Conservation (phyloP, 2,113 vertebrate genomes). For the Silurus asotus region DNA sequence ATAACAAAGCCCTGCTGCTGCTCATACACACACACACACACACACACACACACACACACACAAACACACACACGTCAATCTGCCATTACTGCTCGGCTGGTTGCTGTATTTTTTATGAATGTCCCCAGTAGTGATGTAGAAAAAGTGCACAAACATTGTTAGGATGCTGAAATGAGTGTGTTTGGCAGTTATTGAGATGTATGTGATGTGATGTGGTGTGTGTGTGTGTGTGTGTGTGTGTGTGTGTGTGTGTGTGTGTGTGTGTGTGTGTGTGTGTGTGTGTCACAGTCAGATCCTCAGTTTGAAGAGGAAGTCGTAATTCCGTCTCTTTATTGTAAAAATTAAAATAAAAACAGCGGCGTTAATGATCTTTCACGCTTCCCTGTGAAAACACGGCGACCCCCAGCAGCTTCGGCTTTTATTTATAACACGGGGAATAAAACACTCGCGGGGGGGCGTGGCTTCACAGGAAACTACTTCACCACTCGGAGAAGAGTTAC, state of each 20-base stretch:
- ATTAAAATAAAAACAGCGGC: background rate
- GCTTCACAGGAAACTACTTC: too few species aligned
- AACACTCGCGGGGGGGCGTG: background rate
- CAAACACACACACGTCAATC: slow-evolving; percentile 18
- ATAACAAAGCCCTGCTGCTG: slow-evolving; percentile 57
- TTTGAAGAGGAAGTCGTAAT: slow-evolving; percentile 3
- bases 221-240: background rate
- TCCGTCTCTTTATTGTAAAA: background rate
- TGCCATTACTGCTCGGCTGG: slow-evolving; percentile 43
- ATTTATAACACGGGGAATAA: background rate
- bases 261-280: background rate
- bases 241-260: background rate
- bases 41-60: slow-evolving; percentile 32
- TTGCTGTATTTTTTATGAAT: slow-evolving; percentile 40
- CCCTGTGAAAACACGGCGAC: background rate
- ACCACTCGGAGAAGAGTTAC: too few species aligned
- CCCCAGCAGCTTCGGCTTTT: background rate
- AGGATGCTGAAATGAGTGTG: slow-evolving; percentile 30
- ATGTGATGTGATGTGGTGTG: slow-evolving; percentile 10
- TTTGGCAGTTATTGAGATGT: slow-evolving; percentile 15
- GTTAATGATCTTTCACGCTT: background rate
- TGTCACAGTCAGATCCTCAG: slow-evolving; percentile 1
- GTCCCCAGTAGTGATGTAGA: slow-evolving; percentile 43
- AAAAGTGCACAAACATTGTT: slow-evolving; percentile 49
- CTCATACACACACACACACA: slow-evolving; percentile 52